Evolutionary conservation across 2,113 vertebrate genomes (phyloP).

Genomic region (Chaenogobius annularis): DNA sequence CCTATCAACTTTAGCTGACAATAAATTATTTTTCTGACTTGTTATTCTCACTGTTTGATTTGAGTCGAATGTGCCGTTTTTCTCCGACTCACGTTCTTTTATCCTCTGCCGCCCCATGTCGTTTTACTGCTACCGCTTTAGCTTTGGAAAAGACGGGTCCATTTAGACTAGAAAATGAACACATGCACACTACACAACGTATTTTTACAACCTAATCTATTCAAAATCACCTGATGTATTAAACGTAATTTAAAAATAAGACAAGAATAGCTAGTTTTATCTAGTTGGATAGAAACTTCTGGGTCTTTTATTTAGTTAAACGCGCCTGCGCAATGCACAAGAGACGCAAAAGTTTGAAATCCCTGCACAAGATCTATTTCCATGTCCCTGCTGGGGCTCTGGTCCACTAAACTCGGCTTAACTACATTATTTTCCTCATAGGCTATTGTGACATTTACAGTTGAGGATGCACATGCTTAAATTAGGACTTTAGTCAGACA

Average conservation of each 20-base stretch:
- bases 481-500: too few species aligned
- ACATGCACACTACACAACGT: not conserved
- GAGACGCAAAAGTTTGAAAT: not conserved
- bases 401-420: too few species aligned
- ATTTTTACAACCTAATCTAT: not conserved
- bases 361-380: not conserved
- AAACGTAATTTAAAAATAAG: not conserved
- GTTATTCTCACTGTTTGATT: not conserved
- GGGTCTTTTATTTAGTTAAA: not conserved
- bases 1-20: not conserved
- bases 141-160: slow-evolving; percentile 22
- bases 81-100: not conserved
- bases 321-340: slow-evolving; percentile 1
- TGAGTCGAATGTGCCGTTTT: not conserved
- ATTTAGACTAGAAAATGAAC: slow-evolving; percentile 11
- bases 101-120: slow-evolving; percentile 14
- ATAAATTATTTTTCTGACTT: not conserved
- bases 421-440: too few species aligned
- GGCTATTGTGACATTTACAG: too few species aligned
- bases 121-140: slow-evolving; percentile 31
- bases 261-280: not conserved
- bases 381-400: too few species aligned
- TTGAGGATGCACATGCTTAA: too few species aligned
- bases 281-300: not conserved
- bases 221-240: not conserved